Evolutionary conservation across 2,888 invertebrate species (phyloP), one percentile per base, ranked within the genome.

Genomic region (Brachyopa scutellaris): DNA sequence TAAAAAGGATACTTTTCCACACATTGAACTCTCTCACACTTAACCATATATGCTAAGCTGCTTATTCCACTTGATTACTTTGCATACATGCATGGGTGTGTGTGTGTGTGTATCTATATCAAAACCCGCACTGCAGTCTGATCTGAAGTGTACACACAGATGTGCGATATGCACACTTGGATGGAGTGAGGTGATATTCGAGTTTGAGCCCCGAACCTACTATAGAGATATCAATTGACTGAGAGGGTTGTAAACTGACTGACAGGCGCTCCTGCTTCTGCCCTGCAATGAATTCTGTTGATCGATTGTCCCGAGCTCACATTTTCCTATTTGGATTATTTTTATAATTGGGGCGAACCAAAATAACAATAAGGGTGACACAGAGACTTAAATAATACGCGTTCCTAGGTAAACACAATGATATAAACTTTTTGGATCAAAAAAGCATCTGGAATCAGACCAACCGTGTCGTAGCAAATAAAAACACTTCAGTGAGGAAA

Each of bases 1-100:
- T 53, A 47, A 36, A 72, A 82, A 72, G 77, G 82, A 77, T 69
- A 79, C 84, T 84, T 70, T 84, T 84, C 78, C 74, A 84, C 70
- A 69, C 79, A 74, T 67, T 84, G 83, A 84, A 84, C 83, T 40
- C 57, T 57, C 61, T 38, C 73, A 33, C 72, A 57, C 40, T 40
- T n/a, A 17, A 59, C 53, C 59, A 55, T 55, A n/a, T n/a, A 45
- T 64, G 59, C 40, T 84, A 80, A 84, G 84, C 80, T 49, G 72
- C 84, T 84, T 84, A 84, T 84, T 84, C 79, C 84, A 80, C 84
- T 84, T 80, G 79, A 84, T 74, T 79, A 69, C 84, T 79, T 84
- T 79, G 73, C 79, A 80, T 78, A 61, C 79, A 80, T 47, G 51
- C 57, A 70, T 57, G 62, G 49, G 57, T 17, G 55, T 40, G 33